Conservation (phyloP, 1,140 invertebrate genomes). For the Heliconius himera region DNA sequence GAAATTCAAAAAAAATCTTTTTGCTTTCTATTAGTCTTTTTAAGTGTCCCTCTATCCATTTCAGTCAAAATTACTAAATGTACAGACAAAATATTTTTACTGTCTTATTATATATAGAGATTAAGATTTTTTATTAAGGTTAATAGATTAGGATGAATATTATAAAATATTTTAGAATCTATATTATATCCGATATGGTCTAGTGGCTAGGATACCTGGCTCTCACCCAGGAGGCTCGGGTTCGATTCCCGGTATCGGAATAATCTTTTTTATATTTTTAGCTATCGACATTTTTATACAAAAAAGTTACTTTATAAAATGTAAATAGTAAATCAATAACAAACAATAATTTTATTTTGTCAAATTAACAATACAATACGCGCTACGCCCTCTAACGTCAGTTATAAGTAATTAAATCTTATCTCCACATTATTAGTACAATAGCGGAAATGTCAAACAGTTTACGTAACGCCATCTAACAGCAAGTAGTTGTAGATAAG, state of each 20-base stretch:
- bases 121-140: no score
- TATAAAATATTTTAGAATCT: neutral
- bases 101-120: no score
- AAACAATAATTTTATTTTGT: neutral
- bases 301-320: neutral
- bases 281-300: neutral
- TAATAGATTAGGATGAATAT: neutral
- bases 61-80: no score
- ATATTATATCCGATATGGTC: constrained; percentile 72
- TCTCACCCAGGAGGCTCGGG: constrained; percentile 57
- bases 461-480: constrained; percentile 55
- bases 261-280: constrained; percentile 24
- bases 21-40: no score
- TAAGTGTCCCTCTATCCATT: no score
- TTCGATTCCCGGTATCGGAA: constrained; percentile 63
- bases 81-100: no score
- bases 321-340: neutral
- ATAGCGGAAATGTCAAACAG: constrained; percentile 1
- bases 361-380: neutral
- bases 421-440: neutral
- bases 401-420: constrained; percentile 10
- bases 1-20: no score
- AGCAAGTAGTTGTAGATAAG: constrained; percentile 47
- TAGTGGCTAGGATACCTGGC: constrained; percentile 92
- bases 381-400: constrained; percentile 1